phyloP scores from a whole-genome alignment of 2,797 vertebrate species.

The Lagorchestes hirsutus region DNA sequence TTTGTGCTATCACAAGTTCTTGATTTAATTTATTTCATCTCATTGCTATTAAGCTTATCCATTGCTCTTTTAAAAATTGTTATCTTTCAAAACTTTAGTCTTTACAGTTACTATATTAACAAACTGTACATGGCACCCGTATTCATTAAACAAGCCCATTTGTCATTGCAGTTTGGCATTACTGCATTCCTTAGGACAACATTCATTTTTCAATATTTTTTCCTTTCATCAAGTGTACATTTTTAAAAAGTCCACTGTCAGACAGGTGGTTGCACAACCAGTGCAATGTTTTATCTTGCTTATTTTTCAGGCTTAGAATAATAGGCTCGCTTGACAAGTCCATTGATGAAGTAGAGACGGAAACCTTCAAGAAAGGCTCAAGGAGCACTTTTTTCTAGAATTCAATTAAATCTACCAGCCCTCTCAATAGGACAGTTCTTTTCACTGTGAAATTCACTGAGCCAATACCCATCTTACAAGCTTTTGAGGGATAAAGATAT shows the following conservation, averaged over 20 bases:
- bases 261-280: constrained; percentile 71
- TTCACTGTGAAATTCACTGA: constrained; percentile 63
- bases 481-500: constrained; percentile 66
- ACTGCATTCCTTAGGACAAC: constrained; percentile 66
- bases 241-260: constrained; percentile 77
- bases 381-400: constrained; percentile 36
- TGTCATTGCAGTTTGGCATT: constrained; percentile 76
- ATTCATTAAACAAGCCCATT: constrained; percentile 76
- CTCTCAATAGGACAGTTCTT: not conserved
- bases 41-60: constrained; percentile 53
- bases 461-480: constrained; percentile 52
- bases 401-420: constrained; percentile 50
- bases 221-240: constrained; percentile 57
- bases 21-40: constrained; percentile 48
- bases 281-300: constrained; percentile 74
- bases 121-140: constrained; percentile 59
- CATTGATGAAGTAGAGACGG: constrained; percentile 76
- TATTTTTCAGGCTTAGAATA: constrained; percentile 81
- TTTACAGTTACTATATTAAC: constrained; percentile 71
- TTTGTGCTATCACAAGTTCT: not conserved
- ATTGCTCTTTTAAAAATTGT: constrained; percentile 69
- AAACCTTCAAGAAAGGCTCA: constrained; percentile 71
- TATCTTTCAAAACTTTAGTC: constrained; percentile 62
- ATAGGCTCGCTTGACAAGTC: constrained; percentile 75
- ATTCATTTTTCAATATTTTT: constrained; percentile 75